These are phyloP conservation scores for Ameiurus melas DNA, from an alignment of 2,113 vertebrate species.

Conservation along the genomic window DNA sequence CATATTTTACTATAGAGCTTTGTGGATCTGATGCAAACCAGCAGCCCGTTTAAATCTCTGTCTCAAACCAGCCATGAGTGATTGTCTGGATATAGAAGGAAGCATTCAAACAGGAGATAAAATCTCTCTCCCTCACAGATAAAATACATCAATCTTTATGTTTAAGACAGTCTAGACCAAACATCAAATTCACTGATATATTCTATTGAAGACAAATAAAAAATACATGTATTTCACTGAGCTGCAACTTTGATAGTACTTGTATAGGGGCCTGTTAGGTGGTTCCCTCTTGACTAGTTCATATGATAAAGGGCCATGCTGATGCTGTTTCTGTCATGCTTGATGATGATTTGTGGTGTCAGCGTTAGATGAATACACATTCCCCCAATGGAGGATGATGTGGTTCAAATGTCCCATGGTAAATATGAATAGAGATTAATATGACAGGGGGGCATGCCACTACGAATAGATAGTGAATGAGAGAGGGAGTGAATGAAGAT, in stretches of 20 bases:
- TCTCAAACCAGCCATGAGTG: slow-evolving; percentile 25
- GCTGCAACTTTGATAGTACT: slow-evolving; percentile 38
- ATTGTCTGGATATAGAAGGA: slow-evolving; percentile 10
- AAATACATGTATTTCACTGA: slow-evolving; percentile 32
- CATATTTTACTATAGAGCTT: slow-evolving; percentile 77
- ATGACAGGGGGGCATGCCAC: slow-evolving; percentile 55
- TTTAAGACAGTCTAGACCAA: slow-evolving; percentile 24
- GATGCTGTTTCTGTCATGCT: slow-evolving; percentile 69
- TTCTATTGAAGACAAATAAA: slow-evolving; percentile 62
- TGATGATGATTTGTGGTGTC: slow-evolving; percentile 73
- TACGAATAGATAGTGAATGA: slow-evolving; percentile 51
- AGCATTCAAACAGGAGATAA: slow-evolving; percentile 31
- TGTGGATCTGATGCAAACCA: slow-evolving; percentile 59
- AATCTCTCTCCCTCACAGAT: slow-evolving; percentile 37
- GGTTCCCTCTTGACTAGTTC: slow-evolving; percentile 53
- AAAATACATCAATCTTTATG: slow-evolving; percentile 37
- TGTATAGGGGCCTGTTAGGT: slow-evolving; percentile 29
- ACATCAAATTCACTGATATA: slow-evolving; percentile 53
- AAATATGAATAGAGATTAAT: slow-evolving; percentile 71
- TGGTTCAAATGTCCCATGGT: slow-evolving; percentile 69
- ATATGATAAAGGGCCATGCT: slow-evolving; percentile 68
- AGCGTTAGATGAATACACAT: slow-evolving; percentile 65
- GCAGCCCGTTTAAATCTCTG: slow-evolving; percentile 22
- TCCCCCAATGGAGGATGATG: slow-evolving; percentile 70
- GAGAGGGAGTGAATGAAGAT: slow-evolving; percentile 8